A percentile compares a stretch with the other conserved stretches of the same genome.
These are phyloP conservation scores for Folsomia candida DNA, from an alignment of 2,888 invertebrate genomes.

Conservation along the genomic window DNA sequence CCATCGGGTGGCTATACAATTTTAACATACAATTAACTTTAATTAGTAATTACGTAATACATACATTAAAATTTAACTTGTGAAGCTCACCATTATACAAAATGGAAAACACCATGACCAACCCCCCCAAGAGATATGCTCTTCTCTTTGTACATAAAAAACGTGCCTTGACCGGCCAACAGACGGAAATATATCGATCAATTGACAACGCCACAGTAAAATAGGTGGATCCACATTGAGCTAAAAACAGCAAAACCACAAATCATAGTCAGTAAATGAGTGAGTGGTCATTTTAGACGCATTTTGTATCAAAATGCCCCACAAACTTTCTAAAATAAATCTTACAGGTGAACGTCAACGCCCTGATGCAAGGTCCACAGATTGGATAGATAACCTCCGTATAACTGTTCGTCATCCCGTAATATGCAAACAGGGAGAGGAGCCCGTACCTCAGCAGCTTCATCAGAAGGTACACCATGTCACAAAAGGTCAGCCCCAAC, in stretches of 20 bases:
- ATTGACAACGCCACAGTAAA: conserved; percentile 39
- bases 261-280: neutral
- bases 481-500: conserved; percentile 38
- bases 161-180: conserved; percentile 40
- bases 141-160: conserved; percentile 29
- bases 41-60: no score
- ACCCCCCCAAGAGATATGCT: conserved; percentile 17
- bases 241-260: conserved; percentile 16
- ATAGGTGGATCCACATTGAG: conserved; percentile 39
- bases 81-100: no score
- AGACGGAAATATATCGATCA: conserved; percentile 39
- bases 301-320: no score
- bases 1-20: conserved; percentile 40
- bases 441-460: conserved; percentile 39
- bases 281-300: no score
- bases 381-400: conserved; percentile 42
- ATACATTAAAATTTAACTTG: no score
- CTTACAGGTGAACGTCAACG: conserved; percentile 39
- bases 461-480: conserved; percentile 33
- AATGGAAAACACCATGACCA: conserved; percentile 28
- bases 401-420: conserved; percentile 29
- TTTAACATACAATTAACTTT: no score
- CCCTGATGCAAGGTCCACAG: conserved; percentile 35
- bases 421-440: conserved; percentile 32
- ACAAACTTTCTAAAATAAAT: neutral